Evolutionary conservation across 2,113 vertebrate genomes (phyloP).

Genomic region (Crotalus viridis): DNA sequence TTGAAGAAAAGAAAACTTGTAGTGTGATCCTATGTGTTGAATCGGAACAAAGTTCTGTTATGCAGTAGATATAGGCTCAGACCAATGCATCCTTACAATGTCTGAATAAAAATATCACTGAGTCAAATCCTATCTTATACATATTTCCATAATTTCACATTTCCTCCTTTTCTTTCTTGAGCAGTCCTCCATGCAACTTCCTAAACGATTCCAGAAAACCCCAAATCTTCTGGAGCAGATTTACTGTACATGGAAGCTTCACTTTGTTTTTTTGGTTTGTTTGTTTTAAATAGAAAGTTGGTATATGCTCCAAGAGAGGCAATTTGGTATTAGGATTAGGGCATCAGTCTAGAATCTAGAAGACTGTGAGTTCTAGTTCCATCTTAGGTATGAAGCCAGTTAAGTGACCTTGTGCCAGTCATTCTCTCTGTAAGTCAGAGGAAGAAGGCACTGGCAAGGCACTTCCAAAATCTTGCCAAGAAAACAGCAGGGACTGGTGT

Average conservation of each 20-base stretch:
- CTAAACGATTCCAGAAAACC: neutral
- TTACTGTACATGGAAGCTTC: neutral
- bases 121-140: neutral
- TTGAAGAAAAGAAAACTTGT: neutral
- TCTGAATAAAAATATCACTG: neutral
- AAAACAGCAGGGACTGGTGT: neutral
- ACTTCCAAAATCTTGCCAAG: neutral
- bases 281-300: neutral
- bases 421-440: neutral
- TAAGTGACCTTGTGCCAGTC: neutral
- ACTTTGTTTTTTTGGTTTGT: too few relatives aligned
- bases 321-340: neutral
- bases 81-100: neutral
- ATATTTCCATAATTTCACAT: neutral
- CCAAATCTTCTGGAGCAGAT: neutral
- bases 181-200: neutral
- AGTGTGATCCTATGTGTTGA: neutral
- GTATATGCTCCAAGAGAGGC: neutral
- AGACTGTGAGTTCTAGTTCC: neutral
- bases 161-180: too few relatives aligned
- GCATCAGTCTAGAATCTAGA: neutral
- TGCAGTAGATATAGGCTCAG: neutral
- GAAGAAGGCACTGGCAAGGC: neutral
- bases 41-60: neutral
- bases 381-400: neutral